Conservation (phyloP, 2,888 invertebrate species). For the Octonoba sinensis region DNA sequence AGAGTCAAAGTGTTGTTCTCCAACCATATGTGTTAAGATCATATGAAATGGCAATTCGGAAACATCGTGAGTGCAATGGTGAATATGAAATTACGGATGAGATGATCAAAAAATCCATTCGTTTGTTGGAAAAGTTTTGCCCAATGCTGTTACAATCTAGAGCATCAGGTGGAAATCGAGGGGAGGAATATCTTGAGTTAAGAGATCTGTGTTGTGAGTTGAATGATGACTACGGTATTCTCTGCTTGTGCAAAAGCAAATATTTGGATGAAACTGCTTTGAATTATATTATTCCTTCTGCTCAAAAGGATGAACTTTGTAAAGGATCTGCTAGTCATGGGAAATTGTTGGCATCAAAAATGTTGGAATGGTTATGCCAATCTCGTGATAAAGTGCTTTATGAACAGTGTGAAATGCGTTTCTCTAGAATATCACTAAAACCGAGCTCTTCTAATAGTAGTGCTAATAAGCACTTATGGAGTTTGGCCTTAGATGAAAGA, state of each 20-base stretch:
- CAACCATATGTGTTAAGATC: slow-evolving; percentile 27
- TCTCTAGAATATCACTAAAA: neutral
- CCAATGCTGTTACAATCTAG: neutral
- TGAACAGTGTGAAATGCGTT: slow-evolving; percentile 11
- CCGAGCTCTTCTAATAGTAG: neutral
- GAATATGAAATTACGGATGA: neutral
- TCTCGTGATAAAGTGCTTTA: slow-evolving; percentile 12
- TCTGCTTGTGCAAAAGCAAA: slow-evolving; percentile 12
- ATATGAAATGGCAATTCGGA: slow-evolving; percentile 3
- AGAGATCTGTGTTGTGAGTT: neutral
- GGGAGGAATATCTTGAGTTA: neutral
- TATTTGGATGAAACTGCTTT: slow-evolving; percentile 27
- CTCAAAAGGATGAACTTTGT: neutral
- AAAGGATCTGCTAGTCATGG: neutral
- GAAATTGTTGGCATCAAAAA: slow-evolving; percentile 2
- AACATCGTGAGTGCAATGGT: neutral
- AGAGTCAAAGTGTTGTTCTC: slow-evolving; percentile 76
- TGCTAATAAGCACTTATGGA: slow-evolving; percentile 24
- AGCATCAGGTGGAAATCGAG: neutral
- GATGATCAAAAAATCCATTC: slow-evolving; percentile 4
- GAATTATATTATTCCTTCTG: slow-evolving; percentile 27
- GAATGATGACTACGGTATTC: neutral
- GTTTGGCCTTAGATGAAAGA: slow-evolving; percentile 18
- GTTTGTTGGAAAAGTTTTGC: slow-evolving; percentile 10
- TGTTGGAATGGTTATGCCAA: slow-evolving; percentile 35